Percentiles rank a stretch among this genome's conserved stretches.
These are phyloP conservation scores for Drosophila ambigua DNA, from an alignment of 1,140 invertebrate genomes.

Conservation along the genomic window DNA sequence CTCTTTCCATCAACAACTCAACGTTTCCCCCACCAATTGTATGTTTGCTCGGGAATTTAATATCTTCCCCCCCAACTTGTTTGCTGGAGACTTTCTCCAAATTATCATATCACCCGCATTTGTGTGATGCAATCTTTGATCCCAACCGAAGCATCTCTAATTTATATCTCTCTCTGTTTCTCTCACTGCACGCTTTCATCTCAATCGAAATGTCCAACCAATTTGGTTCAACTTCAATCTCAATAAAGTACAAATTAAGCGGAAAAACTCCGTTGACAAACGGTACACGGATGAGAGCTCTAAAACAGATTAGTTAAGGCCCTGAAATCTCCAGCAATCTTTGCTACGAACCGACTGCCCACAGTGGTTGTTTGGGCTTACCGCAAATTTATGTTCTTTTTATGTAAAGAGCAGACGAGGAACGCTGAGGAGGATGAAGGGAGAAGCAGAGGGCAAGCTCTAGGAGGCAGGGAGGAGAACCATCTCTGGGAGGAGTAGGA, in stretches of 20 bases:
- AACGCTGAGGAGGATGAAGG: no score
- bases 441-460: no score
- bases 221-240: neutral
- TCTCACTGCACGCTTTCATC: conserved; percentile 26
- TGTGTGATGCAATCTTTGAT: conserved; percentile 19
- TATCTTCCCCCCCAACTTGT: conserved; percentile 16
- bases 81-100: conserved; percentile 30
- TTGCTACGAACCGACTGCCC: conserved; percentile 11
- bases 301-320: neutral
- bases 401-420: conserved; percentile 4
- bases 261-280: conserved; percentile 31
- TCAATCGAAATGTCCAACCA: conserved; percentile 1
- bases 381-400: conserved; percentile 22
- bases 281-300: conserved; percentile 12
- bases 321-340: conserved; percentile 20
- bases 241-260: conserved; percentile 39
- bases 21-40: neutral
- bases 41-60: conserved; percentile 1
- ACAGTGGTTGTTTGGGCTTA: neutral
- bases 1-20: no score
- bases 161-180: neutral
- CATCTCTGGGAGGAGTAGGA: no score
- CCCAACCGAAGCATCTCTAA: neutral
- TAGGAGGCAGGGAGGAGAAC: no score
- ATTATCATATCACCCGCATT: conserved; percentile 47